phyloP scores from a whole-genome alignment of 2,888 invertebrate genomes.

The Cyclophora albipunctata region DNA sequence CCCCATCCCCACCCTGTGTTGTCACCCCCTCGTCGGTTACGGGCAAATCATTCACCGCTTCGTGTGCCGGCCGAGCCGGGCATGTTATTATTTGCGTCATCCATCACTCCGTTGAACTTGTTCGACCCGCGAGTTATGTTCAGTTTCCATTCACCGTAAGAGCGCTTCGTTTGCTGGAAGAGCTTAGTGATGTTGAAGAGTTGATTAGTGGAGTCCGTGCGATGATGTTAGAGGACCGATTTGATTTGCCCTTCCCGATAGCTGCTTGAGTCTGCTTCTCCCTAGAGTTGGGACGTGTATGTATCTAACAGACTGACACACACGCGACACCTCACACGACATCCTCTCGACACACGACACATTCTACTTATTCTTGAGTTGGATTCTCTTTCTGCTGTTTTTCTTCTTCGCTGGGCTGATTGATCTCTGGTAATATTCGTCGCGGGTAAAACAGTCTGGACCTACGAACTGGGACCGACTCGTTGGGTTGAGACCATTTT shows the following conservation, averaged over 20 bases:
- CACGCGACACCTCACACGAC: slow-evolving; percentile 27
- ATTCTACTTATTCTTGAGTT: slow-evolving; percentile 16
- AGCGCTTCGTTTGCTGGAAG: too few species aligned
- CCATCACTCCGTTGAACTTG: background rate
- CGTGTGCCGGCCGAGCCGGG: too few species aligned
- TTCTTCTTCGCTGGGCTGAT: slow-evolving; percentile 19
- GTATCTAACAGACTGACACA: slow-evolving; percentile 20
- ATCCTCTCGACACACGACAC: slow-evolving; percentile 12
- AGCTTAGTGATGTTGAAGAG: too few species aligned
- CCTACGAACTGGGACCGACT: background rate
- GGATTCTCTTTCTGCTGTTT: slow-evolving; percentile 15
- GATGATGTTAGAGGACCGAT: background rate
- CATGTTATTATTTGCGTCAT: too few species aligned
- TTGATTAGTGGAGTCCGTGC: too few species aligned
- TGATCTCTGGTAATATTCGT: slow-evolving; percentile 2
- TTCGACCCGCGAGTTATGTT: too few species aligned
- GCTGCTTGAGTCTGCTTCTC: slow-evolving; percentile 27
- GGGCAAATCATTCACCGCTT: slow-evolving; percentile 41
- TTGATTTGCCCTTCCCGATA: slow-evolving; percentile 20
- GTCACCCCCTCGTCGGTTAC: slow-evolving; percentile 20
- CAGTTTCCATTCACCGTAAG: too few species aligned
- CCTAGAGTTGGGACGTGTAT: slow-evolving; percentile 16
- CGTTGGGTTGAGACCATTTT: slow-evolving; percentile 13
- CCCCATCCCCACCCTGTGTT: slow-evolving; percentile 32
- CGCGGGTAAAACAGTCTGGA: slow-evolving; percentile 14